Conservation (phyloP, 2,113 vertebrate genomes). For the Phylloscopus trochiloides region DNA sequence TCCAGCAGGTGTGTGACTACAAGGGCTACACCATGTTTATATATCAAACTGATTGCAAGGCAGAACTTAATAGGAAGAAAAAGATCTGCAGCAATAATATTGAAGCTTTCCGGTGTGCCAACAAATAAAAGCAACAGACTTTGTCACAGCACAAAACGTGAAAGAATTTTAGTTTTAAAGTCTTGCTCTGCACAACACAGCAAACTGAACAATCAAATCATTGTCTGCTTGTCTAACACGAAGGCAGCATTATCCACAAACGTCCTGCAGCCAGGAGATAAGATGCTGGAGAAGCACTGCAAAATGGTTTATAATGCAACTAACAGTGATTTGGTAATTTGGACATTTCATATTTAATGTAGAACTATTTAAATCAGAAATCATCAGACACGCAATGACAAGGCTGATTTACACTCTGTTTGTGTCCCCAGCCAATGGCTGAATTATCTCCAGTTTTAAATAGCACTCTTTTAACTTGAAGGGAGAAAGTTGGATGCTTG, state of each 20-base stretch:
- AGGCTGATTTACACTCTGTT: conserved; percentile 18
- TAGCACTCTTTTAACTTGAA: conserved; percentile 77
- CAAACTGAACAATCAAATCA: conserved; percentile 73
- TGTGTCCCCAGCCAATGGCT: conserved; percentile 1
- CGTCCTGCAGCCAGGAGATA: conserved; percentile 81
- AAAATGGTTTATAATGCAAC: conserved; percentile 86
- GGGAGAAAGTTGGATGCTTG: conserved; percentile 12
- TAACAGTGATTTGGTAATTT: conserved; percentile 87
- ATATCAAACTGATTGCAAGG: neutral
- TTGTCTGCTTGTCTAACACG: conserved; percentile 75
- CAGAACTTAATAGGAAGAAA: neutral
- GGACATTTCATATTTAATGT: conserved; percentile 83
- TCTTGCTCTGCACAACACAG: conserved; percentile 59
- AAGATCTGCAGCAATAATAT: conserved; percentile 19
- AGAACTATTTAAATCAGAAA: conserved; percentile 85
- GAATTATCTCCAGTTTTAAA: conserved; percentile 77
- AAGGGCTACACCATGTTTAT: neutral
- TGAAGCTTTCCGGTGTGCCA: conserved; percentile 47
- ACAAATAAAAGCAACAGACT: conserved; percentile 66
- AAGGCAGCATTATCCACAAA: conserved; percentile 78
- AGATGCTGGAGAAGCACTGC: conserved; percentile 76
- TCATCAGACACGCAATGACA: conserved; percentile 58
- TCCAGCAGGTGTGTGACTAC: neutral
- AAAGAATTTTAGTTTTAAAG: conserved; percentile 69
- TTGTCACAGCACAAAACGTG: conserved; percentile 63